A percentile compares a stretch with the other conserved stretches of the same genome.
Evolutionary conservation across 2,888 invertebrate species (phyloP).

Genomic region (Fragum sueziense): DNA sequence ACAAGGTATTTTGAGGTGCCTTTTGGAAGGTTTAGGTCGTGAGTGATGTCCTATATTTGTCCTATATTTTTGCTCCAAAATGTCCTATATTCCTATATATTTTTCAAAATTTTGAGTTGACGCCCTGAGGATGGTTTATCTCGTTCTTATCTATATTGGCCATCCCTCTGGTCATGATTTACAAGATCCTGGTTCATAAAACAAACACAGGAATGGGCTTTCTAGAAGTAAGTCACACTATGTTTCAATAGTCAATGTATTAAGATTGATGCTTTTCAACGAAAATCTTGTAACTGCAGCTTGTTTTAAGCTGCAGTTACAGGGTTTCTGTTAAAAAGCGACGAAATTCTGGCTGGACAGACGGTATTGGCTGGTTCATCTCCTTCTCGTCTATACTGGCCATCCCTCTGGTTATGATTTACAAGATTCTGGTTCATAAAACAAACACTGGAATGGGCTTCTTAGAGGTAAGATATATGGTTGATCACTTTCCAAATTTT

Average conservation of each 20-base stretch:
- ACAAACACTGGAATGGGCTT: conserved; percentile 13
- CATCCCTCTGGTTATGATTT: conserved; percentile 86
- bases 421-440: conserved; percentile 79
- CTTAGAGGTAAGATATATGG: conserved; percentile 10
- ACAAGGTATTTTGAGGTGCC: too few species aligned
- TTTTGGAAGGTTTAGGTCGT: too few species aligned
- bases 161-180: conserved; percentile 86
- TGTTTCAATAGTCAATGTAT: too few species aligned
- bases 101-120: too few species aligned
- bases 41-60: too few species aligned
- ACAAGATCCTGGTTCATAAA: conserved; percentile 79
- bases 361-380: conserved; percentile 88
- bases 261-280: too few species aligned
- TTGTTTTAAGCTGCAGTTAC: too few species aligned
- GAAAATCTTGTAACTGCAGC: too few species aligned
- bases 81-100: too few species aligned
- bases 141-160: conserved; percentile 88
- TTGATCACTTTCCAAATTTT: too few species aligned
- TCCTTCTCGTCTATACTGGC: conserved; percentile 88
- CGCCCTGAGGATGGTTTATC: conserved; percentile 90
- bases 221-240: conserved; percentile 6
- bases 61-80: too few species aligned
- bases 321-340: too few species aligned
- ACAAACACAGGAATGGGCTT: conserved; percentile 12
- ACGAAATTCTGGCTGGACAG: conserved; percentile 89